Evolutionary conservation across 1,140 invertebrate species (phyloP).

Genomic region (Cherax quadricarinatus): DNA sequence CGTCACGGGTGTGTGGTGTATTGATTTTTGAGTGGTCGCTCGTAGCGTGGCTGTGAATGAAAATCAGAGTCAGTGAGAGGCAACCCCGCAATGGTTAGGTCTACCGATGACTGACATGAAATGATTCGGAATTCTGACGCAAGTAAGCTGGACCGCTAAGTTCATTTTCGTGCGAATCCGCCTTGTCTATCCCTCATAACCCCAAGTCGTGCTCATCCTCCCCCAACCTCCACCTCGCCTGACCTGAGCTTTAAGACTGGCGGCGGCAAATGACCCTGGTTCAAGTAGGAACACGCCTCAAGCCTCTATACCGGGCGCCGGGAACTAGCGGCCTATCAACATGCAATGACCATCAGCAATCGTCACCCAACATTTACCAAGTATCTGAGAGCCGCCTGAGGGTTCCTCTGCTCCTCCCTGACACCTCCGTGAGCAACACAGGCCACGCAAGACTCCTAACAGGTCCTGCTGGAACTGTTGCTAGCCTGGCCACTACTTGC

Average conservation of each 20-base stretch:
- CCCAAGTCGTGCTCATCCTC: neutral
- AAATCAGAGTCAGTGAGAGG: slow-evolving; percentile 68
- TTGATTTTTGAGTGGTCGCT: slow-evolving; percentile 72
- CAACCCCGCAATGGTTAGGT: slow-evolving; percentile 35
- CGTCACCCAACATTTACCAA: neutral
- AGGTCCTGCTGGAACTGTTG: too few species aligned
- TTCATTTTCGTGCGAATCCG: slow-evolving; percentile 18
- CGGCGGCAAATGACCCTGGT: neutral
- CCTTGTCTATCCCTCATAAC: too few species aligned
- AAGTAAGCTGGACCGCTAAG: slow-evolving; percentile 28
- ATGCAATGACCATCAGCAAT: neutral
- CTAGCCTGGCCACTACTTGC: too few species aligned
- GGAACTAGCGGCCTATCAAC: neutral
- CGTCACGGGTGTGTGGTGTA: slow-evolving; percentile 73
- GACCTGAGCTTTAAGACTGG: slow-evolving; percentile 25
- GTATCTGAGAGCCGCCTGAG: neutral
- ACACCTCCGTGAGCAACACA: neutral
- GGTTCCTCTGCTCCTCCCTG: neutral
- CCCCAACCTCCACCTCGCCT: neutral
- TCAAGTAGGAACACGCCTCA: neutral
- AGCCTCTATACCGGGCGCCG: neutral
- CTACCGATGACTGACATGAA: slow-evolving; percentile 36
- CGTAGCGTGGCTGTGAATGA: slow-evolving; percentile 74
- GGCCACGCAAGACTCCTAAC: too few species aligned
- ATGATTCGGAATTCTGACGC: slow-evolving; percentile 35